phyloP scores from a whole-genome alignment of 1,140 invertebrate species.

The Drosophila yakuba region DNA sequence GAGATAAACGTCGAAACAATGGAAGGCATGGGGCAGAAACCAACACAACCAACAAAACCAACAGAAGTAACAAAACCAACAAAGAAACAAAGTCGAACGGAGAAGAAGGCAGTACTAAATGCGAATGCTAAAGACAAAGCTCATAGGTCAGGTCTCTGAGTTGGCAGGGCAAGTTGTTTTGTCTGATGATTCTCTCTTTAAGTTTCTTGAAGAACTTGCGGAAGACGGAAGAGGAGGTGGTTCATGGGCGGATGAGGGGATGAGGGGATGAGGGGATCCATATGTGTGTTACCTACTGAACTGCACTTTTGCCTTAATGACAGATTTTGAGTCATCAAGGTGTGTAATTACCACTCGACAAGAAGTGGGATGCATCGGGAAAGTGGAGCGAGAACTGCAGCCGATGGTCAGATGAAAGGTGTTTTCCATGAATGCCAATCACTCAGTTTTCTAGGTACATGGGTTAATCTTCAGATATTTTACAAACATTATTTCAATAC shows the following conservation, averaged over 20 bases:
- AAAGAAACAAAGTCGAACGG: slow-evolving; percentile 30
- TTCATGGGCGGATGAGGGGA: not conserved
- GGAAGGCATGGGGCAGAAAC: slow-evolving; percentile 24
- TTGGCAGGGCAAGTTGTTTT: slow-evolving; percentile 60
- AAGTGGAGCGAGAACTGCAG: slow-evolving; percentile 18
- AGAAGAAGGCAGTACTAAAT: slow-evolving; percentile 19
- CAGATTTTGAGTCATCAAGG: slow-evolving; percentile 38
- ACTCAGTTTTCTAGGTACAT: not conserved
- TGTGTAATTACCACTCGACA: slow-evolving; percentile 14
- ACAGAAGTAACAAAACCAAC: slow-evolving; percentile 30
- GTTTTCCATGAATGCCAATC: not conserved
- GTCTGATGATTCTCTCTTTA: slow-evolving; percentile 19
- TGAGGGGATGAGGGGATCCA: not conserved
- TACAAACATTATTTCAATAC: not conserved
- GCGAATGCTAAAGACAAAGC: slow-evolving; percentile 30
- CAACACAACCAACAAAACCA: slow-evolving; percentile 31
- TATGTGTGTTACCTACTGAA: slow-evolving; percentile 45
- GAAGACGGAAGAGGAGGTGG: slow-evolving; percentile 1
- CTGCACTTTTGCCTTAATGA: slow-evolving; percentile 43
- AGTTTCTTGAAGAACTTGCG: slow-evolving; percentile 8
- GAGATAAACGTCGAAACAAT: slow-evolving; percentile 37
- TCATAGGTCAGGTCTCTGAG: slow-evolving; percentile 76
- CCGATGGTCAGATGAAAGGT: slow-evolving; percentile 5
- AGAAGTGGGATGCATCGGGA: slow-evolving; percentile 25
- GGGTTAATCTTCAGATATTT: not conserved